A percentile compares a stretch with the other conserved stretches of the same genome.
Conservation (phyloP, 2,113 vertebrate genomes). For the Ivindomyrus marchei region DNA sequence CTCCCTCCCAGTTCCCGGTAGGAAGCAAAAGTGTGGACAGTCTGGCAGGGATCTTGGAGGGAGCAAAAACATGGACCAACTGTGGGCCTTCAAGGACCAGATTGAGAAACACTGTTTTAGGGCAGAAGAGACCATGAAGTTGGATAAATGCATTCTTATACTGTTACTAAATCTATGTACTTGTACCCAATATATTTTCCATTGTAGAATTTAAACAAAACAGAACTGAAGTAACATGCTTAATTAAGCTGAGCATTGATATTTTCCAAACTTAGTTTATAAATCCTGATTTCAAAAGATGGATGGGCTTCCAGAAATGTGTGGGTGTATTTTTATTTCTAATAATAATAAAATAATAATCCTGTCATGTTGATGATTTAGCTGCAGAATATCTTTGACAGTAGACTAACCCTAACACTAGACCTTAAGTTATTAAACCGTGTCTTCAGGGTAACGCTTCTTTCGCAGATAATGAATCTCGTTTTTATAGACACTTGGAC, state of each 20-base stretch:
- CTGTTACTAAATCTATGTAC: neutral
- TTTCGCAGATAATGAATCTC: neutral
- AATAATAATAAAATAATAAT: constrained; percentile 3
- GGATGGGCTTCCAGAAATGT: neutral
- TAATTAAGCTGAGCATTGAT: neutral
- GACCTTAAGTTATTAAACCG: neutral
- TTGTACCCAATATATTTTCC: neutral
- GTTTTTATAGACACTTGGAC: constrained; percentile 15
- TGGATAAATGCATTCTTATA: neutral
- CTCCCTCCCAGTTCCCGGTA: neutral
- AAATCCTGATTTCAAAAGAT: neutral
- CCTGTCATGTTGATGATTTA: neutral
- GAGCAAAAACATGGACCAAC: neutral
- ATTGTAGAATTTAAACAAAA: neutral
- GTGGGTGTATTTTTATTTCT: constrained; percentile 2
- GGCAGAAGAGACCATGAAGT: neutral
- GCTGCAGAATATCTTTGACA: constrained; percentile 4
- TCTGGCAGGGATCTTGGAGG: neutral
- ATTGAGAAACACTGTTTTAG: neutral
- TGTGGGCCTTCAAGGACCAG: neutral
- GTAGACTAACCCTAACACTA: neutral
- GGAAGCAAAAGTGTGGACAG: neutral
- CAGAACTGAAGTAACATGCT: neutral
- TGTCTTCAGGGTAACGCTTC: neutral
- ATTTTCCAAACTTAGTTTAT: neutral